These are phyloP conservation scores for Dendroctonus ponderosae DNA, from an alignment of 1,140 invertebrate species.

Conservation along the genomic window DNA sequence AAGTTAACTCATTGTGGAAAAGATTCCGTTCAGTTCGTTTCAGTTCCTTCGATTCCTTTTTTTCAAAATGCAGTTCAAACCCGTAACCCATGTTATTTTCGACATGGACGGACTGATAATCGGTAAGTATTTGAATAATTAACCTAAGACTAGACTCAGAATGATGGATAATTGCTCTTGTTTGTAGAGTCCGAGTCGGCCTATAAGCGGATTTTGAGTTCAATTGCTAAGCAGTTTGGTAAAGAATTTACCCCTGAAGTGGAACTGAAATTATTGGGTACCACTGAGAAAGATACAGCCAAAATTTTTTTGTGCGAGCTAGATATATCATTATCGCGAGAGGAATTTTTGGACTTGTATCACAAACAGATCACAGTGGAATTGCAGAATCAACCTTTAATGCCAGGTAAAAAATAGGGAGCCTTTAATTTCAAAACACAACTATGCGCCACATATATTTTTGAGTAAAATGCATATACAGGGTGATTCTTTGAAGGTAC, in stretches of 20 bases:
- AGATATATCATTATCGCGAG: constrained; percentile 56
- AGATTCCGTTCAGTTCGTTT: too few species aligned
- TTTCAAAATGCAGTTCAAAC: constrained; percentile 45
- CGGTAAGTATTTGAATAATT: constrained; percentile 44
- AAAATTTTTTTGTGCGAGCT: constrained; percentile 56
- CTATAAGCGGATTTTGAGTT: constrained; percentile 47
- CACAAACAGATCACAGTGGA: constrained; percentile 35
- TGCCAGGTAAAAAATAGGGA: constrained; percentile 55
- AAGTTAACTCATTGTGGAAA: too few species aligned
- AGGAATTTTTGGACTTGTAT: constrained; percentile 54
- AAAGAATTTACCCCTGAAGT: constrained; percentile 61
- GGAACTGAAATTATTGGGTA: constrained; percentile 61
- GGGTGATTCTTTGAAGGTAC: too few species aligned
- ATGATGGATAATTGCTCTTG: constrained; percentile 13
- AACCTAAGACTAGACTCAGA: constrained; percentile 2
- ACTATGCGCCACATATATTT: too few species aligned
- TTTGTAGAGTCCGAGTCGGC: constrained; percentile 49
- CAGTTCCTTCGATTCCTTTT: too few species aligned
- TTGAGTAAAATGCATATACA: too few species aligned
- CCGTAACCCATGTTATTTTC: constrained; percentile 60
- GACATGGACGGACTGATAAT: constrained; percentile 59
- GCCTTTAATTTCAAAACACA: too few species aligned
- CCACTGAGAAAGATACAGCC: constrained; percentile 57
- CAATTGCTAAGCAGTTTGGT: constrained; percentile 52
- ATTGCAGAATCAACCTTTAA: constrained; percentile 47